These are phyloP conservation scores for Loripinus fragilis DNA, from an alignment of 2,888 invertebrate genomes.

Conservation along the genomic window DNA sequence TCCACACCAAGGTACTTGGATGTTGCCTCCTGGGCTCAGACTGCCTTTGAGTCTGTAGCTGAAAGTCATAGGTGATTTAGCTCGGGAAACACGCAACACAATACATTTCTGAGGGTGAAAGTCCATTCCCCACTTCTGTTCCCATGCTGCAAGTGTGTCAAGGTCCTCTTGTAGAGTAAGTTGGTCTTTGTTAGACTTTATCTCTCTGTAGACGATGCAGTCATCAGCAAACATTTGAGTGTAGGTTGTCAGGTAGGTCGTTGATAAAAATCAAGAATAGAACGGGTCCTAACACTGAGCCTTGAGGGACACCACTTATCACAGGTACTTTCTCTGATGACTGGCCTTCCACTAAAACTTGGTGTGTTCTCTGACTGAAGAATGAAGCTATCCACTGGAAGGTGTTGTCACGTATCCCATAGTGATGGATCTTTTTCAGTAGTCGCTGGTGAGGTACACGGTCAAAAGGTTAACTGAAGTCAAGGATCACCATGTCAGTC, in stretches of 20 bases:
- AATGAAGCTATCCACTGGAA: slow-evolving; percentile 12
- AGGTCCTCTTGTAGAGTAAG: not conserved
- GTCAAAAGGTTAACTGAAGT: no score
- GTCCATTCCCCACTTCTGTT: no score
- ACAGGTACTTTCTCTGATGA: slow-evolving; percentile 20
- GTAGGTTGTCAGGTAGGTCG: not conserved
- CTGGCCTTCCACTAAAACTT: not conserved
- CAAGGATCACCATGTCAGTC: no score
- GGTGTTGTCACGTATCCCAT: slow-evolving; percentile 10
- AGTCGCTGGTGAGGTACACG: slow-evolving; percentile 21
- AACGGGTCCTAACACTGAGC: slow-evolving; percentile 19
- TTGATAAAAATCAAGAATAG: slow-evolving; percentile 14
- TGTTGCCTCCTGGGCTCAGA: no score
- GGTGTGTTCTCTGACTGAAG: slow-evolving; percentile 23
- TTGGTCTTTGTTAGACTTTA: not conserved
- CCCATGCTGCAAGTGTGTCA: no score
- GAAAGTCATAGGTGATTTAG: no score
- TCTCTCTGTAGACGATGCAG: not conserved
- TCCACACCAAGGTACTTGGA: no score
- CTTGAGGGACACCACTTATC: slow-evolving; percentile 23
- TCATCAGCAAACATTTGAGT: not conserved
- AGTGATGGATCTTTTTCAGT: slow-evolving; percentile 4
- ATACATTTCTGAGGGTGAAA: no score
- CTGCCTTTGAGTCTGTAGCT: no score
- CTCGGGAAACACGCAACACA: no score